phyloP scores from a whole-genome alignment of 2,888 invertebrate genomes.

The Torymus auratus region DNA sequence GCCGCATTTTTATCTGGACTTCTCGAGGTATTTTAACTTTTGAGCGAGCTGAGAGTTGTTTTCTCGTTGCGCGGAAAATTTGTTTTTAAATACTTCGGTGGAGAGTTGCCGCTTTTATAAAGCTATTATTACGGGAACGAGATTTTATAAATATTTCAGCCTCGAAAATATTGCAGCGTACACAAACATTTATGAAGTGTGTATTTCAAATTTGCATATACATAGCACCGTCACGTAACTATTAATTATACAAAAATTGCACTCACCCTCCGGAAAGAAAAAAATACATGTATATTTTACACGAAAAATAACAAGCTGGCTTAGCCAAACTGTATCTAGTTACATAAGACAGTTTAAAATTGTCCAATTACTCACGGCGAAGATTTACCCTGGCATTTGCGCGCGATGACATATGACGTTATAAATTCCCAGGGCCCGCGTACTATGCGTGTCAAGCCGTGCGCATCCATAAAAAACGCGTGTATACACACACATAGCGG shows the following conservation, averaged over 20 bases:
- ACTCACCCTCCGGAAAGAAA: too few species aligned
- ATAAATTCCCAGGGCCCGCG: conserved; percentile 10
- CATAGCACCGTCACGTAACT: background rate
- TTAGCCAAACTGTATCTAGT: conserved; percentile 16
- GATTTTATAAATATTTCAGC: too few species aligned
- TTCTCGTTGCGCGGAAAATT: background rate
- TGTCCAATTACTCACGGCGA: conserved; percentile 23
- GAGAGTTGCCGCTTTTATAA: background rate
- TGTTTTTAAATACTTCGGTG: background rate
- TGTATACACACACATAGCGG: background rate
- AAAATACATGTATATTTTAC: too few species aligned
- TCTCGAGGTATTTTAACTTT: conserved; percentile 26
- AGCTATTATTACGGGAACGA: too few species aligned
- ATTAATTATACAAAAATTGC: background rate
- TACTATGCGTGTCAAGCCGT: too few species aligned
- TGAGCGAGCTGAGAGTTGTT: background rate
- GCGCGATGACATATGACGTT: conserved; percentile 18
- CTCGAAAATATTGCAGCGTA: too few species aligned
- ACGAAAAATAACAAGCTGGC: background rate
- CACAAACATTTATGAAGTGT: too few species aligned
- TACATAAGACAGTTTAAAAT: conserved; percentile 29
- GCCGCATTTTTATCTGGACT: background rate
- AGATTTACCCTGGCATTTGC: background rate
- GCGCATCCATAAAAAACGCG: background rate
- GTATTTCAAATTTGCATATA: too few species aligned